Conservation (phyloP, 2,113 vertebrate species). For the Larimichthys crocea region DNA sequence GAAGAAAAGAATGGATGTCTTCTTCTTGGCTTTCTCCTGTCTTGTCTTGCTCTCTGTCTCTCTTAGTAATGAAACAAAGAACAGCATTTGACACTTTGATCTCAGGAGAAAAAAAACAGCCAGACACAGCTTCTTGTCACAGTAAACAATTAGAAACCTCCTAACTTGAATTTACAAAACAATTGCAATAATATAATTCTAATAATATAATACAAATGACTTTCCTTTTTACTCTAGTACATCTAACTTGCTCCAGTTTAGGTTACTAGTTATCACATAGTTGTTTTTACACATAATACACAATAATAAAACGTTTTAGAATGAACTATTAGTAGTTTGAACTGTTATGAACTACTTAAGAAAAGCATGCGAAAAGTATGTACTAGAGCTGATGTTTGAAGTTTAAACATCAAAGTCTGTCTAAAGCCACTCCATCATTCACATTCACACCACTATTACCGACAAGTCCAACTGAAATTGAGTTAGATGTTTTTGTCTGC, state of each 20-base stretch:
- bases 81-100: neutral
- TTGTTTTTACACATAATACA: too few species aligned
- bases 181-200: neutral
- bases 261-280: too few species aligned
- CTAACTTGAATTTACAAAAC: neutral
- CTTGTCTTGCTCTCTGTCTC: neutral
- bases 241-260: neutral
- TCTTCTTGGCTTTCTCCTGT: neutral
- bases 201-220: neutral
- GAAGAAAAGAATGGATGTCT: constrained; percentile 22
- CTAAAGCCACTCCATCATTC: too few species aligned
- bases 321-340: too few species aligned
- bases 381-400: too few species aligned
- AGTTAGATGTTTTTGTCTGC: too few species aligned
- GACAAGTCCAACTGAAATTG: too few species aligned
- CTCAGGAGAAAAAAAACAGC: neutral
- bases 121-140: neutral
- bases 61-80: constrained; percentile 1
- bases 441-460: too few species aligned
- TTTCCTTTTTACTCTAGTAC: neutral
- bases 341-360: too few species aligned
- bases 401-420: too few species aligned
- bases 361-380: too few species aligned
- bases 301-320: too few species aligned
- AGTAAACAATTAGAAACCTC: neutral